Evolutionary conservation across 2,888 invertebrate species (phyloP).

Genomic region (Eupeodes latifasciatus): DNA sequence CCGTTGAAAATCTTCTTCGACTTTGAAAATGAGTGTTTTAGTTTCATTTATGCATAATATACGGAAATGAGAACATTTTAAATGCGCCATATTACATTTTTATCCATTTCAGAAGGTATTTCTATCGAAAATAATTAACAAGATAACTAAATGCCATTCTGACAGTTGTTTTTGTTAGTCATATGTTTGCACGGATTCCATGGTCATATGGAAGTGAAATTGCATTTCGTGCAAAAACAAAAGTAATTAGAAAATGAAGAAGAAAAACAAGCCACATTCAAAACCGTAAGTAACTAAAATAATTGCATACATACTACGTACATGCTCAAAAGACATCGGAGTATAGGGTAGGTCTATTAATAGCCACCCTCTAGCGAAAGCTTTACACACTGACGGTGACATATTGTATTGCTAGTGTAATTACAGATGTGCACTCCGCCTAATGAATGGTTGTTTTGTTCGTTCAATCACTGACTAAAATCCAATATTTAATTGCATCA

Average conservation of each 20-base stretch:
- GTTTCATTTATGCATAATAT: conserved; percentile 12
- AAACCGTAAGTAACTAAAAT: conserved; percentile 30
- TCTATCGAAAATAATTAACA: conserved; percentile 48
- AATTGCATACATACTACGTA: conserved; percentile 35
- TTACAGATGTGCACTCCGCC: conserved; percentile 41
- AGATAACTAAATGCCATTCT: conserved; percentile 34
- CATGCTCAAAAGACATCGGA: conserved; percentile 5
- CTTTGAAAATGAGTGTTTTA: conserved; percentile 12
- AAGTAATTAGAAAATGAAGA: conserved; percentile 50
- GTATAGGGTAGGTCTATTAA: conserved; percentile 34
- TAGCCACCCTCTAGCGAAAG: conserved; percentile 28
- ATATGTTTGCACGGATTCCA: conserved; percentile 64
- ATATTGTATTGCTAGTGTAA: conserved; percentile 39
- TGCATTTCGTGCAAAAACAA: conserved; percentile 49
- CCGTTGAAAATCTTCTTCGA: conserved; percentile 30
- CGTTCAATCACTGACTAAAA: conserved; percentile 65
- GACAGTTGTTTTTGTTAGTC: conserved; percentile 55
- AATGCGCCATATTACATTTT: not conserved
- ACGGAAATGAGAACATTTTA: conserved; percentile 43
- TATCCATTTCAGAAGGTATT: conserved; percentile 22
- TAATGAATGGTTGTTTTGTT: conserved; percentile 53
- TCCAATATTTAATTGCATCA: conserved; percentile 63
- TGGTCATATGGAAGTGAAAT: conserved; percentile 64
- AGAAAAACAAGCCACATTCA: conserved; percentile 24
- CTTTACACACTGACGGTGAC: conserved; percentile 1